Base-by-base conservation (phyloP, 2,888 invertebrate genomes). In the Lapara coniferarum region DNA sequence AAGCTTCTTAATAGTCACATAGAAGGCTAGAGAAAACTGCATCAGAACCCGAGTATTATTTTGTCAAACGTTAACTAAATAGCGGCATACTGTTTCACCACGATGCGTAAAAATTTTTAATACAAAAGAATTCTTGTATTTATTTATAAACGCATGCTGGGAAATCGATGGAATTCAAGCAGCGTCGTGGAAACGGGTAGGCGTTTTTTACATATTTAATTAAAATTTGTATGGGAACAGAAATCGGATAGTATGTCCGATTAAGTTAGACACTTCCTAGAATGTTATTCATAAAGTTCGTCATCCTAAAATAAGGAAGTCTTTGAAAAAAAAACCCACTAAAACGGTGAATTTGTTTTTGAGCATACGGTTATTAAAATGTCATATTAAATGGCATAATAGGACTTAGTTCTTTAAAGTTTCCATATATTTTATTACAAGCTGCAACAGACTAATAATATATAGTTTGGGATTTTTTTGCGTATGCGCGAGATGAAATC, bases 61-160 rank as follows among this genome's bases (percentile, higher is more conserved):
- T 10, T 56, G 6, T 56, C 13, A 25, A 56, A 25, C 25, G 25
- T 16, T 25, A 25, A 30, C n/a, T n/a, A n/a, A 13, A 16, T 10
- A 16, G 3, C 37, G 10, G 16, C 10, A 44, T 12, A 46, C 5
- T 16, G 46, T 63, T 13, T 49, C 13, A 19, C 46, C 12, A 13
- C 63, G 49, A 59, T 63, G 63, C 63, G 63, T 63, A 19, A 63
- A 63, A 63, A 63, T 63, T 49, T 63, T 63, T 63, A 63, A 63
- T 63, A 63, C 46, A 49, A 63, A 7, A 49, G 19, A 63, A 49
- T 19, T 49, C 13, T 63, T 63, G 63, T 49, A 49, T 63, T 46
- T 19, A 63, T 63, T 49, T 25, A 25, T 25, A 49, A 49, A 63
- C 63, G 63, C 63, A 49, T 63, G 49, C 12, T 63, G 10, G 63